Conservation (phyloP, 92 coral and sea anemone species). For the Porites rus region DNA sequence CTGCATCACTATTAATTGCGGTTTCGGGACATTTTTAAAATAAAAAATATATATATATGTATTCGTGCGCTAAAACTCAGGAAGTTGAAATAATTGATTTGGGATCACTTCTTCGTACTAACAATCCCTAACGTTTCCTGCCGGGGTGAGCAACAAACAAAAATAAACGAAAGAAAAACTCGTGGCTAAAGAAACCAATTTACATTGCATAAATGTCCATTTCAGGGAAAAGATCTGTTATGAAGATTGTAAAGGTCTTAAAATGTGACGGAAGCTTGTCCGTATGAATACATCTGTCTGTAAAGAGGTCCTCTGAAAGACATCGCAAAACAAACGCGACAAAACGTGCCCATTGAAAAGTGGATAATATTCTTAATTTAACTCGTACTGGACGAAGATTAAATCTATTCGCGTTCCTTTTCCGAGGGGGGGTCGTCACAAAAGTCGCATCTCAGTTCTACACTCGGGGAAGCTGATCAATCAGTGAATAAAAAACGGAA, state of each 20-base stretch:
- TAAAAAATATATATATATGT: neutral
- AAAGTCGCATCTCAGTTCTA: neutral
- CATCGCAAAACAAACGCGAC: conserved; percentile 27
- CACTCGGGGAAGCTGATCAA: neutral
- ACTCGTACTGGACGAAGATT: neutral
- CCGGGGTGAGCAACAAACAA: conserved; percentile 8
- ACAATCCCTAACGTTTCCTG: conserved; percentile 35
- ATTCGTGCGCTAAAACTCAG: conserved; percentile 29
- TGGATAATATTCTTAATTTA: conserved; percentile 13
- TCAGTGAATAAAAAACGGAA: neutral
- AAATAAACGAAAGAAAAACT: conserved; percentile 4
- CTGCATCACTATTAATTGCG: conserved; percentile 11
- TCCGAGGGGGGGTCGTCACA: neutral
- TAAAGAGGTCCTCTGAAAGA: neutral
- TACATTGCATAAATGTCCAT: neutral
- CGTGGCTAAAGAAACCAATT: neutral
- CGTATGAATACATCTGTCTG: conserved; percentile 28
- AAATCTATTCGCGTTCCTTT: conserved; percentile 1
- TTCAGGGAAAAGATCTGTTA: conserved; percentile 7
- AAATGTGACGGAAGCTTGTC: conserved; percentile 26
- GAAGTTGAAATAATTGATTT: conserved; percentile 46
- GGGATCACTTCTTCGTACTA: conserved; percentile 11
- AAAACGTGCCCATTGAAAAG: conserved; percentile 27
- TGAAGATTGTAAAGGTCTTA: neutral
- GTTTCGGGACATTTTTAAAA: conserved; percentile 32